Evolutionary conservation across 2,113 vertebrate genomes (phyloP), one percentile per base, ranked within the genome.

Genomic region (Ancistrus triradiatus): DNA sequence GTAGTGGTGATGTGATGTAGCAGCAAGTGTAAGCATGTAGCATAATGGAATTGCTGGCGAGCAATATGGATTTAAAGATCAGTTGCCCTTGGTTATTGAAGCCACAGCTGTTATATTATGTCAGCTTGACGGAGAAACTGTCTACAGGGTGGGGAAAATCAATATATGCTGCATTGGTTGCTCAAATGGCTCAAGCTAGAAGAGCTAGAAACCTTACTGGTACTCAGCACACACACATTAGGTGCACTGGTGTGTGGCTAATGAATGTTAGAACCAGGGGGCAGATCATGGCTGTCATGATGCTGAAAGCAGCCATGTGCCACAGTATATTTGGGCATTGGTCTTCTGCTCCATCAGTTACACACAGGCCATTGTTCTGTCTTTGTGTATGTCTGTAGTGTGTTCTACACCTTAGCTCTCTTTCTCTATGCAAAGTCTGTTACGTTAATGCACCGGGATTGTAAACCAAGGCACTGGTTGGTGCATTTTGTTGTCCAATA

Each of bases 211-310:
- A n/a, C n/a, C n/a, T n/a, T n/a, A n/a, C n/a, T 37, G 13, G 17
- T 9, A 38, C 7, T 7, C 27, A 31, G 27, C 7, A 31, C 3
- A 31, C 27, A 31, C 27, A 31, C 3, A 31, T 31, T 31, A 31
- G 27, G 33, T 8, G 68, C 71, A 69, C 59, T 53, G 46, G 50
- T 56, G 6, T 68, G 15, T 46, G 59, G 71, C 27, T 59, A 68
- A 70, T 78, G 68, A 76, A 73, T 69, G 68, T 65, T 27, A 18
- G 62, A 84, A 68, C 52, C 21, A 50, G 43, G 59, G 57, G 53
- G 64, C 33, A 56, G 27, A 66, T 66, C 69, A 60, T 65, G 18
- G 70, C 42, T 69, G 66, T 72, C 53, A 7, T 50, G 56, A 73
- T 4, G 4, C 59, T 53, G 48, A 72, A 73, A 73, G 69, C 68